A percentile compares a stretch with the other conserved stretches of the same genome.
Evolutionary conservation across 2,888 invertebrate species (phyloP).

Genomic region (Dione vanillae): DNA sequence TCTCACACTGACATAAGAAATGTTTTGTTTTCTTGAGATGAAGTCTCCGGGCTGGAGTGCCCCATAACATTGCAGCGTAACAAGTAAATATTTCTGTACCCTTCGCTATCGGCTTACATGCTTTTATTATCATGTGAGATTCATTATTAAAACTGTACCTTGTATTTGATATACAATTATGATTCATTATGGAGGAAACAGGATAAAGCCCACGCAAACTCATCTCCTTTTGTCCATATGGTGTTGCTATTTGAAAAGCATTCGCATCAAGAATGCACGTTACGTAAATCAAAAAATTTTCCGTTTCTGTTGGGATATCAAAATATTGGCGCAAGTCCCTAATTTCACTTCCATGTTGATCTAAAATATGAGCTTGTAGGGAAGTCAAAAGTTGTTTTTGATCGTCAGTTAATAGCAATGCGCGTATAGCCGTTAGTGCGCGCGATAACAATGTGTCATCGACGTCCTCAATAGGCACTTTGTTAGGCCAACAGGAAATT

Average conservation of each 20-base stretch:
- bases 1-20: slow-evolving; percentile 86
- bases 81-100: slow-evolving; percentile 87
- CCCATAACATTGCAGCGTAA: slow-evolving; percentile 88
- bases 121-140: slow-evolving; percentile 84
- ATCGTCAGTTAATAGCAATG: slow-evolving; percentile 69
- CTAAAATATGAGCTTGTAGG: slow-evolving; percentile 81
- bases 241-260: slow-evolving; percentile 85
- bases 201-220: slow-evolving; percentile 87
- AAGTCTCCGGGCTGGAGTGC: slow-evolving; percentile 85
- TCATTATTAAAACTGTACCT: slow-evolving; percentile 85
- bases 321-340: slow-evolving; percentile 78
- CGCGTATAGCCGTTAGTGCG: slow-evolving; percentile 71
- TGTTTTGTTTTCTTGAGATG: slow-evolving; percentile 87
- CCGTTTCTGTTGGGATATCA: slow-evolving; percentile 81
- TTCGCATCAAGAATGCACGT: slow-evolving; percentile 87
- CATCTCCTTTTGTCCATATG: slow-evolving; percentile 73
- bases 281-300: slow-evolving; percentile 82
- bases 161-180: slow-evolving; percentile 88
- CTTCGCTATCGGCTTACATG: slow-evolving; percentile 83
- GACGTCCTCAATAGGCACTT: slow-evolving; percentile 70
- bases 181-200: slow-evolving; percentile 87
- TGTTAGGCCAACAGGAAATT: slow-evolving; percentile 84
- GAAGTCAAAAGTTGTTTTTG: slow-evolving; percentile 79
- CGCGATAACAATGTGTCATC: slow-evolving; percentile 68
- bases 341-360: slow-evolving; percentile 85